Evolutionary conservation across 2,888 invertebrate genomes (phyloP), one percentile per base, ranked within the genome.

Genomic region (Blomia tropicalis): DNA sequence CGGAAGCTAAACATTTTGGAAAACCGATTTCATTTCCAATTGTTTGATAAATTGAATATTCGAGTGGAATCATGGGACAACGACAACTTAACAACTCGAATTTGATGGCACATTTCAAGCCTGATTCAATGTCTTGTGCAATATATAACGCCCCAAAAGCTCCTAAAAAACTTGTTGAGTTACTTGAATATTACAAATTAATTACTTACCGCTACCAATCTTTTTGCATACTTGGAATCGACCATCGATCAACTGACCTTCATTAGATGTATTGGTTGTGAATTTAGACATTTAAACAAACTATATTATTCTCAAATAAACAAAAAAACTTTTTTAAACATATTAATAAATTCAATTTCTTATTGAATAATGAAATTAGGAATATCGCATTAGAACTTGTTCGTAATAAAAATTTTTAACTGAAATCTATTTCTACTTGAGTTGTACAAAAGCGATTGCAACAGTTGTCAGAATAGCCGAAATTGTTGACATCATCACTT

Each of bases 171-270:
- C 7, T 11, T 17, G 17, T 11, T 17, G 36, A 36, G 51, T n/a
- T 11, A 47, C n/a, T n/a, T n/a, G 7, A 47, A 47, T 11, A 47
- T 11, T 47, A 47, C 22, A 27, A n/a, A 27, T 47, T 19, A 27
- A 47, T 47, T 27, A 47, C 51, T 47, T 27, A 47, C 51, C 51
- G 14, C 7, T n/a, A 22, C 51, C 51, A 19, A 47, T 47, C 51
- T 25, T 22, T 19, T 47, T 47, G 27, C 7, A 7, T n/a, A 47
- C 51, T 19, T 47, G 7, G 22, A 25, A 47, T 22, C 51, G 51
- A 19, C n/a, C 51, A 27, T 14, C n/a, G 51, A 47, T 47, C 7
- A 47, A 7, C n/a, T 47, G 51, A n/a, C 51, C 51, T 47, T 47
- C 51, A 11, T 47, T 47, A 19, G 51, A 36, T 14, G 22, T 47